phyloP scores from a whole-genome alignment of 2,888 invertebrate species.

The Apodemia hepburni region DNA sequence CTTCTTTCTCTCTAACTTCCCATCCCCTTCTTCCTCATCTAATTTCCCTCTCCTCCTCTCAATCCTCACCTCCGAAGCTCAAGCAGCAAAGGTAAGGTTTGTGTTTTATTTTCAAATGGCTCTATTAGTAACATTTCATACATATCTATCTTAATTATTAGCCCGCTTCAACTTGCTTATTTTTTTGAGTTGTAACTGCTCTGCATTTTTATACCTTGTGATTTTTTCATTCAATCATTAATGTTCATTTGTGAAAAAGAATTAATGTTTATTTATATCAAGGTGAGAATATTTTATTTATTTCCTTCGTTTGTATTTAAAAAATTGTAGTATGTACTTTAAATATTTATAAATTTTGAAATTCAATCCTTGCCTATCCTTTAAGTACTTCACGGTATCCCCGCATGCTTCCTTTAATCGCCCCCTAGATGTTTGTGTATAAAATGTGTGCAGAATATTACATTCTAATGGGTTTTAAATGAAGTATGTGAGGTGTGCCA shows the following conservation, averaged over 20 bases:
- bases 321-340: background rate
- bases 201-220: constrained; percentile 68
- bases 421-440: constrained; percentile 56
- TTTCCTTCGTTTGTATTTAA: constrained; percentile 10
- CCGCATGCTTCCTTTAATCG: constrained; percentile 79
- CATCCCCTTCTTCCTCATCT: no score
- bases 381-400: constrained; percentile 44
- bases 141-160: constrained; percentile 31
- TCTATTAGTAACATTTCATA: constrained; percentile 22
- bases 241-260: constrained; percentile 36
- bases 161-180: constrained; percentile 43
- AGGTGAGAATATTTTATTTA: constrained; percentile 17
- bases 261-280: constrained; percentile 20
- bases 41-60: no score
- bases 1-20: no score
- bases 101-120: constrained; percentile 28
- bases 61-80: no score
- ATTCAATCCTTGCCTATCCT: constrained; percentile 37
- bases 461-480: constrained; percentile 73
- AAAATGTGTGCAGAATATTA: constrained; percentile 77
- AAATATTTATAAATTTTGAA: background rate
- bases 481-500: constrained; percentile 68
- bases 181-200: constrained; percentile 53
- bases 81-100: no score
- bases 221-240: constrained; percentile 41